These are phyloP conservation scores for Cassiopea xamachana DNA, from an alignment of 30 jellyfish, hydroid and myxozoan genomes.

Conservation along the genomic window DNA sequence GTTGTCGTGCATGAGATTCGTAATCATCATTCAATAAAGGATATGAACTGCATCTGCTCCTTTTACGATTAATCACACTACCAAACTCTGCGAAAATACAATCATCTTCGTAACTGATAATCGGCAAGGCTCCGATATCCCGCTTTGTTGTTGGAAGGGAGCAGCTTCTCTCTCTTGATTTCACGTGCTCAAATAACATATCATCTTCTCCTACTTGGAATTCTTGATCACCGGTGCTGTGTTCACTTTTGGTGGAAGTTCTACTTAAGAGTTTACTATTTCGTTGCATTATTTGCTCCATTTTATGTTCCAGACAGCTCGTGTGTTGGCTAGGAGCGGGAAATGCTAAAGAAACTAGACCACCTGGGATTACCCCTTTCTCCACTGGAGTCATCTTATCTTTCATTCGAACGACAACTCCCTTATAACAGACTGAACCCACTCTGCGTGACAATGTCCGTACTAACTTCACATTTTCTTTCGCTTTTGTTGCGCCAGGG, in stretches of 20 bases:
- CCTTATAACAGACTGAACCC: constrained; percentile 79
- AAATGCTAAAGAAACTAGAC: constrained; percentile 61
- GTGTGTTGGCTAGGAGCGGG: constrained; percentile 89
- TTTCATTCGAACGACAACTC: constrained; percentile 61
- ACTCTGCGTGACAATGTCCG: constrained; percentile 51
- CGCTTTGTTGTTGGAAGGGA: constrained; percentile 55
- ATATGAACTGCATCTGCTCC: constrained; percentile 29
- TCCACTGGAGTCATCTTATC: constrained; percentile 64
- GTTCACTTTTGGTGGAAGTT: background rate
- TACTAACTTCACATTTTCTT: constrained; percentile 17
- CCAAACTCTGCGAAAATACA: constrained; percentile 42
- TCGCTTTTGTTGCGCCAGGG: constrained; percentile 84
- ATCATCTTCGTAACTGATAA: constrained; percentile 47
- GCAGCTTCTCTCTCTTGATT: constrained; percentile 32
- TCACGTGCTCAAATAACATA: background rate
- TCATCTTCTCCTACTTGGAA: constrained; percentile 18
- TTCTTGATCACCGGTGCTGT: background rate
- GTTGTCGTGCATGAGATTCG: constrained; percentile 14
- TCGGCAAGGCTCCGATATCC: constrained; percentile 56
- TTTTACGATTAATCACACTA: background rate
- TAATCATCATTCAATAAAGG: constrained; percentile 43
- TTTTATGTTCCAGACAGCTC: constrained; percentile 69
- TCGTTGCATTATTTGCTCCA: constrained; percentile 60
- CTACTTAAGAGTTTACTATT: background rate
- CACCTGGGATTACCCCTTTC: constrained; percentile 80